Evolutionary conservation across 2,113 vertebrate genomes (phyloP).

Genomic region (Mustela nigripes): DNA sequence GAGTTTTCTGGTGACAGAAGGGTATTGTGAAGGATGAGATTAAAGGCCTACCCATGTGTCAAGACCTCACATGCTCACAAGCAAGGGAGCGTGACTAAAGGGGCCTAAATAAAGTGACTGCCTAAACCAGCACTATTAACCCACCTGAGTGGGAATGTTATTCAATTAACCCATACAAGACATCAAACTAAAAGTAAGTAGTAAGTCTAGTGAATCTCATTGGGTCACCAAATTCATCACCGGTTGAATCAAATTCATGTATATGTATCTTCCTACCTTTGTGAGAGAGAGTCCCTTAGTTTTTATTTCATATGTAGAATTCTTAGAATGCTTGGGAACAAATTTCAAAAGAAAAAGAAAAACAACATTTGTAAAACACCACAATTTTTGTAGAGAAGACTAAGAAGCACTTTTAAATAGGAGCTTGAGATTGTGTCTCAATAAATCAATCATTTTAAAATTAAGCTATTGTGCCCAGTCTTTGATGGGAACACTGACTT

Average conservation of each 20-base stretch:
- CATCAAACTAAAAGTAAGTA: constrained; percentile 38
- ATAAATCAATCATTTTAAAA: not conserved
- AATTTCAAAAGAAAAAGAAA: constrained; percentile 2
- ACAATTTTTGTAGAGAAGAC: not conserved
- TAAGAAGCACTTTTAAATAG: not conserved
- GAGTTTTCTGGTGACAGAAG: not conserved
- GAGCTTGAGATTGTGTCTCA: not conserved
- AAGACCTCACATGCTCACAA: not conserved
- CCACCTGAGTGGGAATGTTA: not conserved
- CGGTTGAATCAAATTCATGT: not conserved
- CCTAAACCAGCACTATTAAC: not conserved
- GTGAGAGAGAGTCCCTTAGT: not conserved
- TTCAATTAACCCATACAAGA: not conserved
- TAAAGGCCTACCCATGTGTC: not conserved
- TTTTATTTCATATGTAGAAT: not conserved
- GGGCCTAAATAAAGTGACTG: not conserved
- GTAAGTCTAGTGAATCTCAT: not conserved
- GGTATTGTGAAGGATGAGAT: not conserved
- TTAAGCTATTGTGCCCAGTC: not conserved
- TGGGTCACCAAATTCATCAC: not conserved
- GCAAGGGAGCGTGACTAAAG: not conserved
- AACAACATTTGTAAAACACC: not conserved
- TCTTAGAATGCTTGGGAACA: not conserved
- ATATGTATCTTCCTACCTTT: not conserved
- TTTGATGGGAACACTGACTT: not conserved